Conservation (phyloP, 2,113 vertebrate species). For the Gymnogyps californianus region DNA sequence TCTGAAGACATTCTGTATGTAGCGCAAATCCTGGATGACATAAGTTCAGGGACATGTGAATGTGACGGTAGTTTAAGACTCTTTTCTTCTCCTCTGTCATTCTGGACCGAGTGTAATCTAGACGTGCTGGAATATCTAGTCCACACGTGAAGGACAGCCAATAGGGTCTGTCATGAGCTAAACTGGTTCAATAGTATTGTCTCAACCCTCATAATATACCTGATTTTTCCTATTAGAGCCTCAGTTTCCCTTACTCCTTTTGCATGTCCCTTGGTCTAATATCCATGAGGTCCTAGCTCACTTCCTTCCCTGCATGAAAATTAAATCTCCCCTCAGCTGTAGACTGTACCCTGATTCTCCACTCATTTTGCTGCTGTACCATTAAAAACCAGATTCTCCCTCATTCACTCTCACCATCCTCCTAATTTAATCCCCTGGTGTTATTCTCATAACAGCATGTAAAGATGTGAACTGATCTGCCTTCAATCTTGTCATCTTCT, state of each 20-base stretch:
- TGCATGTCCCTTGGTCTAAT: neutral
- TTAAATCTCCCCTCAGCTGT: neutral
- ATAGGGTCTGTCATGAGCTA: neutral
- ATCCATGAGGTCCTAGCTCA: neutral
- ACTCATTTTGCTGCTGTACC: neutral
- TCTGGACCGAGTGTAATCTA: neutral
- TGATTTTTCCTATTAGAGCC: neutral
- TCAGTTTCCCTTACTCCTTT: neutral
- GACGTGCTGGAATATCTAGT: neutral
- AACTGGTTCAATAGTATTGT: neutral
- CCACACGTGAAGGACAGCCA: neutral
- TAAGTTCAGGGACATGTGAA: neutral
- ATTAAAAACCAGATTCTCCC: neutral
- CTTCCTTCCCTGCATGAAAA: neutral
- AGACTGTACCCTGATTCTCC: neutral
- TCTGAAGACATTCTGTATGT: neutral
- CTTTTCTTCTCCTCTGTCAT: neutral
- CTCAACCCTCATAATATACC: neutral
- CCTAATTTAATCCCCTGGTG: neutral
- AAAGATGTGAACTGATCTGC: conserved; percentile 60
- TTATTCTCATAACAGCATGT: neutral
- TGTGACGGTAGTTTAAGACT: neutral
- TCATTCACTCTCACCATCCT: neutral
- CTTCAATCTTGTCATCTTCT: conserved; percentile 67
- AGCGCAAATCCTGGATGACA: neutral